A percentile compares a stretch with the other conserved stretches of the same genome.
Conservation (phyloP, 2,113 vertebrate species). For the Clarias batrachus region DNA sequence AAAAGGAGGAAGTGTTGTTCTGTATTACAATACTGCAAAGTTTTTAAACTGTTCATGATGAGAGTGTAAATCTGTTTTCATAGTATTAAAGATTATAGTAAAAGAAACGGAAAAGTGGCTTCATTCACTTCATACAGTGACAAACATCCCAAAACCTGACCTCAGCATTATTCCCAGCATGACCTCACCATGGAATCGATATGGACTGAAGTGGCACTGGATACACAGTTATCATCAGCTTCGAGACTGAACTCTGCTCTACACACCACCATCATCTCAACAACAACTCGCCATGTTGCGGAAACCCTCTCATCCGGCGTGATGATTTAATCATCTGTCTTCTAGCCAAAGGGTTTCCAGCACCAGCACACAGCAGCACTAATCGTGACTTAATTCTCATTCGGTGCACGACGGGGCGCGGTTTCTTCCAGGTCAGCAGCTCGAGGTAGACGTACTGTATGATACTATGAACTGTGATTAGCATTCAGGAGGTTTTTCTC, state of each 20-base stretch:
- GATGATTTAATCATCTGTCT: slow-evolving; percentile 68
- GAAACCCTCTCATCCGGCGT: slow-evolving; percentile 60
- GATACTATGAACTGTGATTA: not conserved
- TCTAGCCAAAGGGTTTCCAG: slow-evolving; percentile 58
- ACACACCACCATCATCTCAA: slow-evolving; percentile 64
- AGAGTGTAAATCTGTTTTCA: not conserved
- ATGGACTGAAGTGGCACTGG: not conserved
- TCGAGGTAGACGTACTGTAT: not conserved
- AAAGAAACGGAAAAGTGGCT: too few species aligned
- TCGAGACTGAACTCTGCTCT: slow-evolving; percentile 18
- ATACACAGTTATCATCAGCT: not conserved
- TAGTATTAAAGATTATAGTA: too few species aligned
- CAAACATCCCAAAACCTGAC: too few species aligned
- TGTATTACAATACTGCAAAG: too few species aligned
- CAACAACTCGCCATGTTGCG: slow-evolving; percentile 58
- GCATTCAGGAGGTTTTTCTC: not conserved
- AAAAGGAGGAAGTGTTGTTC: not conserved
- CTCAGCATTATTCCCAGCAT: too few species aligned
- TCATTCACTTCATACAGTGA: too few species aligned
- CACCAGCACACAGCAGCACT: slow-evolving; percentile 41
- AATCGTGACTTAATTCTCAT: slow-evolving; percentile 31
- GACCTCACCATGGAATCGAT: not conserved
- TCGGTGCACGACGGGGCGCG: slow-evolving; percentile 5
- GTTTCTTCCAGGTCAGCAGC: not conserved
- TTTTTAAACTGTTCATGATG: not conserved